phyloP scores from a whole-genome alignment of 2,113 vertebrate species.

The Chitala chitala region DNA sequence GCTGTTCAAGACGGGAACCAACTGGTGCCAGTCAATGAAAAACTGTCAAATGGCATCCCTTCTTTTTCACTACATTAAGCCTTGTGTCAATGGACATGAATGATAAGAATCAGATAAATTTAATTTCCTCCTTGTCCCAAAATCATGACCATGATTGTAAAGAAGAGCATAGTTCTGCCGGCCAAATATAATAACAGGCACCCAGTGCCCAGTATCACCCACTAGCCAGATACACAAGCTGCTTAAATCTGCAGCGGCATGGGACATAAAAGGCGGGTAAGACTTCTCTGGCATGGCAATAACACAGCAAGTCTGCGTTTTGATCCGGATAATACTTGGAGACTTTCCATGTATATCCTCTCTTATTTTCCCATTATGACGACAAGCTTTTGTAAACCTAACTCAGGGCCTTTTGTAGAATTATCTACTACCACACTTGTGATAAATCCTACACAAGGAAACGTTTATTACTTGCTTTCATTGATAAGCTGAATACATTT shows the following conservation, averaged over 20 bases:
- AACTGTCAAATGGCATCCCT: constrained; percentile 11
- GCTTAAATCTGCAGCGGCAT: constrained; percentile 1
- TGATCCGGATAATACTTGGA: background rate
- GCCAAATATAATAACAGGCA: background rate
- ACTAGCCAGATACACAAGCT: constrained; percentile 11
- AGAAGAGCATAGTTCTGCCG: background rate
- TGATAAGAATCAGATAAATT: constrained; percentile 20
- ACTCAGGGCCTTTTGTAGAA: background rate
- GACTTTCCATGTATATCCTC: background rate
- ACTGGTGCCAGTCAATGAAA: constrained; percentile 30
- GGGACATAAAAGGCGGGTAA: background rate
- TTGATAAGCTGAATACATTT: constrained; percentile 1
- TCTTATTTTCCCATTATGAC: background rate
- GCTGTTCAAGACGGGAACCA: constrained; percentile 26
- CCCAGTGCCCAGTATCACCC: constrained; percentile 1
- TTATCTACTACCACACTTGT: background rate
- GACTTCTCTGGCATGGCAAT: constrained; percentile 13
- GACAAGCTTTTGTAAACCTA: background rate
- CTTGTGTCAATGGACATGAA: constrained; percentile 19
- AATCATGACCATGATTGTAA: background rate
- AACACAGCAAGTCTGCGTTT: background rate
- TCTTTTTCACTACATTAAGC: constrained; percentile 22
- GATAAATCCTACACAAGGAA: background rate
- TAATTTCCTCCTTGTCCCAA: constrained; percentile 3
- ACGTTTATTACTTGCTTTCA: background rate